Conservation (phyloP, 2,113 vertebrate genomes). For the Mixornis gularis region DNA sequence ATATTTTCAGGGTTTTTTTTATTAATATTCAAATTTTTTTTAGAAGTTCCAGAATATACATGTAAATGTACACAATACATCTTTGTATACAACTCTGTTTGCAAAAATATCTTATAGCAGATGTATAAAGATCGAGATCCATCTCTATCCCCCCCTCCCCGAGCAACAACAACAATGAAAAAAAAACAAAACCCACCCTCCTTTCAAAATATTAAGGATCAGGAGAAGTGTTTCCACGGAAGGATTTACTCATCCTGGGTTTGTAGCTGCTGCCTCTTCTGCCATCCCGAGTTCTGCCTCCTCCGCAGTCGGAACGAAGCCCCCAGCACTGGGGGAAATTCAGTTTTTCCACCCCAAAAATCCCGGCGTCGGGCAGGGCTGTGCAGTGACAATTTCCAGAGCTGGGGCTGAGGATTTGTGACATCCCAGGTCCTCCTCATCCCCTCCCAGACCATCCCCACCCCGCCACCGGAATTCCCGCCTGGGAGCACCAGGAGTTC, state of each 20-base stretch:
- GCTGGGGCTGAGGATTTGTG: background rate
- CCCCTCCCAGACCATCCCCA: background rate
- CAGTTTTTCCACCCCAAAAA: rapidly evolving
- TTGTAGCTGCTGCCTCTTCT: background rate
- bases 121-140: conserved; percentile 59
- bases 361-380: rapidly evolving
- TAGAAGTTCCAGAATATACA: conserved; percentile 70
- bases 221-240: conserved; percentile 16
- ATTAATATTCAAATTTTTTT: conserved; percentile 60
- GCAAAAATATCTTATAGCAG: conserved; percentile 70
- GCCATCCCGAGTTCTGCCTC: background rate
- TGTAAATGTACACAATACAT: conserved; percentile 67
- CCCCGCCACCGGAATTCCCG: background rate
- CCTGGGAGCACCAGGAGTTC: background rate
- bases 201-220: background rate
- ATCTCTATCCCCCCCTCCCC: background rate
- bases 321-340: background rate
- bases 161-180: background rate
- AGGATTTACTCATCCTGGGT: conserved; percentile 13
- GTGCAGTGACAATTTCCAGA: rapidly evolving
- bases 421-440: rapidly evolving
- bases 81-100: conserved; percentile 71
- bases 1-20: conserved; percentile 25
- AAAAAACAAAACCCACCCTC: background rate
- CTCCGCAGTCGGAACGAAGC: background rate